Evolutionary conservation across 2,797 vertebrate species (phyloP).

Genomic region (Crax fasciolata): DNA sequence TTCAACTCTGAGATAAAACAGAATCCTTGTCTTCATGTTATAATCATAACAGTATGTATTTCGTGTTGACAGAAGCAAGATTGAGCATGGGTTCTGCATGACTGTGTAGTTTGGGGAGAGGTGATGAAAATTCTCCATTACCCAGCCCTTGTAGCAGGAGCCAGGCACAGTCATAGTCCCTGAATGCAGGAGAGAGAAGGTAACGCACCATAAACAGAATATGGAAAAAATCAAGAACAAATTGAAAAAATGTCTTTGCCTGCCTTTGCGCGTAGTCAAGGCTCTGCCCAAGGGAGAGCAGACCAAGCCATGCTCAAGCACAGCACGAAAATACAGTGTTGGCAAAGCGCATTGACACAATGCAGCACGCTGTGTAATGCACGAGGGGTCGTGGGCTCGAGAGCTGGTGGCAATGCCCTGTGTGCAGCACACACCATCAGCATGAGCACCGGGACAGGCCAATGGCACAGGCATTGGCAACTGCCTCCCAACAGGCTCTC

Average conservation of each 20-base stretch:
- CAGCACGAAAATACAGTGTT: not conserved
- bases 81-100: conserved; percentile 8
- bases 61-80: conserved; percentile 61
- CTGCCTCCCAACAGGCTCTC: not conserved
- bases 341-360: fast-evolving
- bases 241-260: not conserved
- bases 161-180: conserved; percentile 15
- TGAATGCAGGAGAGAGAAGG: not conserved
- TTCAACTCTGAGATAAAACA: conserved; percentile 68
- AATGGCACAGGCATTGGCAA: not conserved
- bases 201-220: not conserved
- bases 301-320: not conserved
- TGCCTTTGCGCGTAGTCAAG: not conserved
- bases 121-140: conserved; percentile 70
- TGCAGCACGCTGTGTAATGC: fast-evolving
- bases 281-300: not conserved
- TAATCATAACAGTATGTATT: conserved; percentile 62
- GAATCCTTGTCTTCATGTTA: conserved; percentile 49
- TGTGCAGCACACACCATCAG: not conserved
- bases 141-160: not conserved
- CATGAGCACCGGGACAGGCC: fast-evolving
- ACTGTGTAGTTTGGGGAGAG: conserved; percentile 28
- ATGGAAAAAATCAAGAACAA: conserved; percentile 42
- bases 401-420: fast-evolving
- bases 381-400: fast-evolving